Evolutionary conservation across 1,140 invertebrate genomes (phyloP), one percentile per base, ranked within the genome.

Genomic region (Acromyrmex echinatior): DNA sequence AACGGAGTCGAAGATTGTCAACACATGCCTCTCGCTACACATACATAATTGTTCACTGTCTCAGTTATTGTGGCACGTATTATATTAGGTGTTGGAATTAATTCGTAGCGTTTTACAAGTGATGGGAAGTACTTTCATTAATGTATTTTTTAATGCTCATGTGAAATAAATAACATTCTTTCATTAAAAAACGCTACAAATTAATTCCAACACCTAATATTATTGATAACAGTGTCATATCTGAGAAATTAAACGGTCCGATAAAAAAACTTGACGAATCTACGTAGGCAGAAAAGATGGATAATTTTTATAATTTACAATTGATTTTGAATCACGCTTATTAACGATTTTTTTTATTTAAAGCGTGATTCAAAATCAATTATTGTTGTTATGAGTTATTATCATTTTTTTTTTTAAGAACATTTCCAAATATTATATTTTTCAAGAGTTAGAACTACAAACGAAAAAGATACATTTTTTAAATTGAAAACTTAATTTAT

Each of bases 171-270:
- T n/a, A n/a, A n/a, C n/a, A n/a, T n/a, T n/a, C n/a, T n/a, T n/a
- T n/a, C n/a, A n/a, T n/a, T n/a, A n/a, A n/a, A n/a, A n/a, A n/a
- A n/a, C n/a, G n/a, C n/a, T n/a, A n/a, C n/a, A n/a, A n/a, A n/a
- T n/a, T n/a, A n/a, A n/a, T n/a, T n/a, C n/a, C n/a, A n/a, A n/a
- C n/a, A n/a, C n/a, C n/a, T n/a, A n/a, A n/a, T n/a, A n/a, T 79
- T 78, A 21, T 56, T 25, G 58, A 78, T 79, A 73, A 73, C 16
- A 63, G 25, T 65, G 12, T 63, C 10, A 63, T 62, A 78, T 49
- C 21, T 63, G 14, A 18, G 3, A 60, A 39, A 21, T 5, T 21
- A 10, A 10, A 35, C n/a, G 39, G 31, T 5, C 10, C 2, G 14
- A 28, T 9, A 5, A 16, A 74, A 31, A 76, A 14, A 31, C 4